Conservation (phyloP, 2,113 vertebrate species). For the Takifugu flavidus region DNA sequence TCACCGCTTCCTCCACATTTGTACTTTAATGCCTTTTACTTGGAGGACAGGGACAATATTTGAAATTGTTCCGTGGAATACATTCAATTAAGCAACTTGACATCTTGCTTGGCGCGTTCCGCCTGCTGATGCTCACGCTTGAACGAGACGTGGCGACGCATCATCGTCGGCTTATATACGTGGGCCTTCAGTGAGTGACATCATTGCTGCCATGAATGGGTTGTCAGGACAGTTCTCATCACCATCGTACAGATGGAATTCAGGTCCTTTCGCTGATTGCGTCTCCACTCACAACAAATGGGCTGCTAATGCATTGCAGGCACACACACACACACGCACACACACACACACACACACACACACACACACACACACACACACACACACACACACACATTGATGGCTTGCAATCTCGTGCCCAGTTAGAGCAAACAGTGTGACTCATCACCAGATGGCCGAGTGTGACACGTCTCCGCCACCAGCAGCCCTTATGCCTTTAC, state of each 20-base stretch:
- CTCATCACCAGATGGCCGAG: constrained; percentile 71
- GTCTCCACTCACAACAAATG: constrained; percentile 24
- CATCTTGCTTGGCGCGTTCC: not conserved
- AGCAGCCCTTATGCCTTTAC: constrained; percentile 69
- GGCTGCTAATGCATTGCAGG: constrained; percentile 31
- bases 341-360: constrained; percentile 13
- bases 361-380: constrained; percentile 1
- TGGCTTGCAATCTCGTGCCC: constrained; percentile 29
- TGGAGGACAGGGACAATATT: too few species aligned
- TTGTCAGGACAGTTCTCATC: not conserved
- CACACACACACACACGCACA: not conserved
- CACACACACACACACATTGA: not conserved
- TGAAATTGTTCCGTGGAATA: not conserved
- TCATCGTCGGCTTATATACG: constrained; percentile 1
- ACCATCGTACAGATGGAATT: constrained; percentile 3
- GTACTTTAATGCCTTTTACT: too few species aligned
- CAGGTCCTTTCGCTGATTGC: constrained; percentile 27
- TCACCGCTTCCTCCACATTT: not conserved
- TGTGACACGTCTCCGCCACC: constrained; percentile 57
- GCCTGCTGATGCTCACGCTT: not conserved
- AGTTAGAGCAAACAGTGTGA: constrained; percentile 58
- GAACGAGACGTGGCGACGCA: not conserved
- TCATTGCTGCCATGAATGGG: constrained; percentile 12
- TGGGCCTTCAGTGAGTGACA: constrained; percentile 19
- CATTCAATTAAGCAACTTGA: not conserved